These are phyloP conservation scores for Tetrao urogallus DNA, from an alignment of 2,113 vertebrate genomes.

Conservation along the genomic window DNA sequence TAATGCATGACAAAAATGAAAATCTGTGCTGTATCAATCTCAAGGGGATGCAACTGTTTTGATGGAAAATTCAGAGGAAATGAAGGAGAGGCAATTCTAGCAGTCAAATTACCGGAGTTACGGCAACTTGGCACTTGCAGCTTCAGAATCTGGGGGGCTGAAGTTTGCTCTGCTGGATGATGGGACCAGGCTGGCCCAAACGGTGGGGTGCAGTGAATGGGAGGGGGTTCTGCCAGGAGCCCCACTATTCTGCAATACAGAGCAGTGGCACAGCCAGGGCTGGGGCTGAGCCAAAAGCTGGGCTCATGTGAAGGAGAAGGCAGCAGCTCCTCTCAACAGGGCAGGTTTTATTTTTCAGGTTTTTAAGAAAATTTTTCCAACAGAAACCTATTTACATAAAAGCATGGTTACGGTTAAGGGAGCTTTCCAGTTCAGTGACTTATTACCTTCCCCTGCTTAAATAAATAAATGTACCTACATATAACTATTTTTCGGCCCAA, in stretches of 20 bases:
- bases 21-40: conserved; percentile 9
- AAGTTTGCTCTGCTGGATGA: not conserved
- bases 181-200: not conserved
- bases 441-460: not conserved
- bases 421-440: conserved; percentile 6
- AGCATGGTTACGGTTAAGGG: not conserved
- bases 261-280: not conserved
- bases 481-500: not conserved
- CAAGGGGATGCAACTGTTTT: conserved; percentile 32
- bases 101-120: conserved; percentile 41
- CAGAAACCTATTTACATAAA: not conserved
- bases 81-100: conserved; percentile 59
- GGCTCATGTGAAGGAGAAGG: not conserved
- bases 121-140: not conserved
- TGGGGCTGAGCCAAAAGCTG: not conserved
- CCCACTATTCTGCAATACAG: not conserved
- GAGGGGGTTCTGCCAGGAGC: not conserved
- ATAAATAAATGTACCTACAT: not conserved
- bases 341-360: not conserved
- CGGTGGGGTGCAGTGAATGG: not conserved
- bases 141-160: accelerated
- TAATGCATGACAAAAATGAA: not conserved
- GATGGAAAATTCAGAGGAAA: conserved; percentile 56
- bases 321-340: not conserved
- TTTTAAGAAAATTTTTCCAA: not conserved